A percentile compares a stretch with the other conserved stretches of the same genome.
Conservation (phyloP, 2,113 vertebrate species). For the Corvus hawaiiensis region DNA sequence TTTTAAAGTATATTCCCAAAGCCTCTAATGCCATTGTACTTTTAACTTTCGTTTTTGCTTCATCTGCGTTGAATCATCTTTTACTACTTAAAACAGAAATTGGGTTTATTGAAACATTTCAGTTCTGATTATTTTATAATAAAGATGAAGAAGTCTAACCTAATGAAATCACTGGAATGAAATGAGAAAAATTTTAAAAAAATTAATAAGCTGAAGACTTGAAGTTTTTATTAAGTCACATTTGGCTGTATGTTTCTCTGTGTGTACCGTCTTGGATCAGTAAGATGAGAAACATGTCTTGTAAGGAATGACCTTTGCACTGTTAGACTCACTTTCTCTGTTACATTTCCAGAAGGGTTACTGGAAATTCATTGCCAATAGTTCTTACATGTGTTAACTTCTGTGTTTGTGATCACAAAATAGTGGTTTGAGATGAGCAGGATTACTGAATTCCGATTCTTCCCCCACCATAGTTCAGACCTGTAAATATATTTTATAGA, state of each 20-base stretch:
- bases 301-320: background rate
- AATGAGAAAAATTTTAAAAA: slow-evolving; percentile 56
- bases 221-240: slow-evolving; percentile 38
- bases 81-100: slow-evolving; percentile 57
- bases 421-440: background rate
- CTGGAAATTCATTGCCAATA: background rate
- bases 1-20: slow-evolving; percentile 29
- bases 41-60: slow-evolving; percentile 61
- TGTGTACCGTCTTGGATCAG: background rate
- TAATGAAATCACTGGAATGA: slow-evolving; percentile 59
- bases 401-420: background rate
- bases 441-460: background rate
- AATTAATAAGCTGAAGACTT: slow-evolving; percentile 47
- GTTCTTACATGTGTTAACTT: background rate
- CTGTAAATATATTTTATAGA: background rate
- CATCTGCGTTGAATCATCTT: slow-evolving; percentile 44
- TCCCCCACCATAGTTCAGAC: background rate
- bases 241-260: background rate
- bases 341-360: background rate
- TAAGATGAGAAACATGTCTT: background rate
- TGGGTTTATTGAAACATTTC: slow-evolving; percentile 64
- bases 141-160: slow-evolving; percentile 62
- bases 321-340: background rate
- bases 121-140: slow-evolving; percentile 65
- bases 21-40: background rate